Evolutionary conservation across 2,113 vertebrate genomes (phyloP).

Genomic region (Natator depressus): DNA sequence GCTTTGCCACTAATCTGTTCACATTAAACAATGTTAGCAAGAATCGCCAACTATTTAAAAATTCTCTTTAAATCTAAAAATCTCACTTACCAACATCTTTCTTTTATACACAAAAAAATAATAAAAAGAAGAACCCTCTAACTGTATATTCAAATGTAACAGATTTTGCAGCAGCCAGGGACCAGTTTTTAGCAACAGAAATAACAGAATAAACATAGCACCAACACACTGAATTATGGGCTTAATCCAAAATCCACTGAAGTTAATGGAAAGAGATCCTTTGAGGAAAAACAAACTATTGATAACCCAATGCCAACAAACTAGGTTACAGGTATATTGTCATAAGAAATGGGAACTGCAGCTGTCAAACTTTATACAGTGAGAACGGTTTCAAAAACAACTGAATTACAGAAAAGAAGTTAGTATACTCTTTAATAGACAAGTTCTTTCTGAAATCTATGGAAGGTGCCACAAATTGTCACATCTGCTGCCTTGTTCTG

Average conservation of each 20-base stretch:
- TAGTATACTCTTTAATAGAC: background rate
- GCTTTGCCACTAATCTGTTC: background rate
- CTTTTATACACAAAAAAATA: background rate
- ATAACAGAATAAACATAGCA: too few relatives aligned
- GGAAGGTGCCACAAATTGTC: background rate
- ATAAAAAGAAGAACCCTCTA: background rate
- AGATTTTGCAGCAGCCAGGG: background rate
- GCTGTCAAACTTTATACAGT: background rate
- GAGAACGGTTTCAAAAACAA: background rate
- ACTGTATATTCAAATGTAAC: background rate
- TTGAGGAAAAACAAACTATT: background rate
- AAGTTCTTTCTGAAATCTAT: background rate
- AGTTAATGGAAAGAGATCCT: background rate
- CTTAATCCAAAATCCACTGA: background rate
- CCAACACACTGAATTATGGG: background rate
- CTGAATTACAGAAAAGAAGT: background rate
- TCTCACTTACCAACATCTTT: background rate
- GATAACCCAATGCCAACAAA: background rate
- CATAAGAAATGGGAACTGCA: background rate
- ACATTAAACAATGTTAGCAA: background rate
- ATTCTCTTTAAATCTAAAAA: background rate
- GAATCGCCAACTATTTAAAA: background rate
- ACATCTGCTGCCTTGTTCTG: background rate
- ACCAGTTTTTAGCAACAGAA: background rate
- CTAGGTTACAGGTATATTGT: background rate